Evolutionary conservation across 64 coral and sea anemone species (phyloP).

Genomic region (Actinia tenebrosa): DNA sequence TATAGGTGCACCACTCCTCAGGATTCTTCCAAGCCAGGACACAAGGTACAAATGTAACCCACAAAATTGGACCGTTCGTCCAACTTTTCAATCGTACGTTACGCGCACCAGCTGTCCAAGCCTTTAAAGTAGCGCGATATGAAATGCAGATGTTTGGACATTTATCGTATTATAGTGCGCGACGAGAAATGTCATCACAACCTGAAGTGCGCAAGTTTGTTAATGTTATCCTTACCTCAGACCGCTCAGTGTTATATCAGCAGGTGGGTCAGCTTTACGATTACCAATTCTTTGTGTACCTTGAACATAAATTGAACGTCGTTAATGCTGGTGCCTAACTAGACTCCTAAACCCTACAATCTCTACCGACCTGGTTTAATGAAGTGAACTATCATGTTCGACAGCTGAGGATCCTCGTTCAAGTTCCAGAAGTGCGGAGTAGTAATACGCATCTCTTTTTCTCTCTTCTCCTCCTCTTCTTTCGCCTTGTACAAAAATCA

Average conservation of each 20-base stretch:
- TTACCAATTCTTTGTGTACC: conserved; percentile 63
- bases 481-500: conserved; percentile 48
- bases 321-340: background rate
- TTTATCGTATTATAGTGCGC: too few relatives aligned
- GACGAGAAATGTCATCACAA: too few relatives aligned
- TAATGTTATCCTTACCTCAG: conserved; percentile 35
- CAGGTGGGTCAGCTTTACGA: conserved; percentile 72
- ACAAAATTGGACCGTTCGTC: too few relatives aligned
- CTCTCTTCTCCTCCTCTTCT: conserved; percentile 77
- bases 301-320: background rate
- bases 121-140: too few relatives aligned
- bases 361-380: conserved; percentile 60
- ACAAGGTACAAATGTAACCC: too few relatives aligned
- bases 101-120: too few relatives aligned
- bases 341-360: too few relatives aligned
- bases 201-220: too few relatives aligned
- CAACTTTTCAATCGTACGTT: too few relatives aligned
- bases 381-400: conserved; percentile 79
- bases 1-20: too few relatives aligned
- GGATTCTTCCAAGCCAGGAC: too few relatives aligned
- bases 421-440: conserved; percentile 93
- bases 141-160: too few relatives aligned
- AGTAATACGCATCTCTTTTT: conserved; percentile 83
- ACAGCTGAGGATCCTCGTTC: conserved; percentile 82
- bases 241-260: conserved; percentile 42